phyloP scores from a whole-genome alignment of 2,888 invertebrate genomes.

The Lycophotia porphyrea region DNA sequence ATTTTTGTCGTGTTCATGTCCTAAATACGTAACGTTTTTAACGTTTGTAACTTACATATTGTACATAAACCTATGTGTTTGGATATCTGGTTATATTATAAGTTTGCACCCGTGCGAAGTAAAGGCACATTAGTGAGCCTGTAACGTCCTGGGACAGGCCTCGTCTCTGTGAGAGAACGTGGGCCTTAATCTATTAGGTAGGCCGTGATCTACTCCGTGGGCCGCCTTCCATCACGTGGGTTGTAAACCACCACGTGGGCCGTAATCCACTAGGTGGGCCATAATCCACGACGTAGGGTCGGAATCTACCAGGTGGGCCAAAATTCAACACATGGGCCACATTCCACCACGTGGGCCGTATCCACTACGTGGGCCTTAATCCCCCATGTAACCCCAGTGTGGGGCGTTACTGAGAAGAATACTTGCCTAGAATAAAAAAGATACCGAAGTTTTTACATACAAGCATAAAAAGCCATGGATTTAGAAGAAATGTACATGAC shows the following conservation, averaged over 20 bases:
- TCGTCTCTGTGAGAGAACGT: background rate
- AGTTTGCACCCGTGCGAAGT: background rate
- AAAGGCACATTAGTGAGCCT: background rate
- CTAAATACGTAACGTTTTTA: no score
- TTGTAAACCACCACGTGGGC: background rate
- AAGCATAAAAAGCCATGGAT: slow-evolving; percentile 31
- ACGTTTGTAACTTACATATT: background rate
- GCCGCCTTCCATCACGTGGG: background rate
- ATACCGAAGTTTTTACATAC: background rate
- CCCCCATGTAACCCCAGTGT: background rate
- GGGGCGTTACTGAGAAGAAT: background rate
- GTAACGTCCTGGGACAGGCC: background rate
- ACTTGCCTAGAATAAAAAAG: background rate
- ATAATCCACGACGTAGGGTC: background rate
- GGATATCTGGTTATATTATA: background rate
- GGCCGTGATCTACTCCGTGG: no score
- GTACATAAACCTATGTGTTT: background rate
- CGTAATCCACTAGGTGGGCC: background rate
- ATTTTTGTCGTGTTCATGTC: no score
- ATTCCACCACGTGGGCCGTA: background rate
- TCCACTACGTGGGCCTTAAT: background rate
- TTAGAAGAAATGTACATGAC: slow-evolving; percentile 72
- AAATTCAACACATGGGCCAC: background rate
- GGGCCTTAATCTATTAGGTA: background rate
- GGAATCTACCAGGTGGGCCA: background rate